phyloP scores from a whole-genome alignment of 1,140 invertebrate species.

The Aphelinus certus region DNA sequence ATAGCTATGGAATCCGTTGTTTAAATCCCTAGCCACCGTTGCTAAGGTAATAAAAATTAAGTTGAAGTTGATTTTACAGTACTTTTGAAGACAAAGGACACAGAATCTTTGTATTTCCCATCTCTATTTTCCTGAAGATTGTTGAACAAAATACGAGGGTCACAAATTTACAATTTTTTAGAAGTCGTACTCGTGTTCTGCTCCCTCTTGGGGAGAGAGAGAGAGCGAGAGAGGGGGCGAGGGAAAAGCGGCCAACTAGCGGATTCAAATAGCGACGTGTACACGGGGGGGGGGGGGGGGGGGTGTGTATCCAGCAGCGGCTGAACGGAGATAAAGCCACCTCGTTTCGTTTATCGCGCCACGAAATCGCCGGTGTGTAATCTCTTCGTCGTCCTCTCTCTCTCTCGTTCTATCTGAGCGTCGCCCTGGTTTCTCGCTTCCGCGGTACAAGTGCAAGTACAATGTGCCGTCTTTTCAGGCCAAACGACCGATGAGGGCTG shows the following conservation, averaged over 20 bases:
- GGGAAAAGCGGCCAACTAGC: background rate
- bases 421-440: background rate
- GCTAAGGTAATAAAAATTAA: too few relatives aligned
- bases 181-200: too few relatives aligned
- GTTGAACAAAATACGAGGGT: too few relatives aligned
- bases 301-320: slow-evolving; percentile 2
- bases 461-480: background rate
- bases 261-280: slow-evolving; percentile 4
- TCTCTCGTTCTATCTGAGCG: background rate
- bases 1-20: too few relatives aligned
- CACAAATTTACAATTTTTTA: too few relatives aligned
- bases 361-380: slow-evolving; percentile 3
- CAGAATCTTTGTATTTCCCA: too few relatives aligned
- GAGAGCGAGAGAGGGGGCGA: background rate
- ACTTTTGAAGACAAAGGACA: too few relatives aligned
- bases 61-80: too few relatives aligned
- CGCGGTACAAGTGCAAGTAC: background rate
- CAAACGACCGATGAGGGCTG: slow-evolving; percentile 7
- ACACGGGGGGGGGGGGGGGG: background rate
- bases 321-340: slow-evolving; percentile 13
- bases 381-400: background rate
- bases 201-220: background rate
- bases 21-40: too few relatives aligned
- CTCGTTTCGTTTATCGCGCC: slow-evolving; percentile 18
- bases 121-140: too few relatives aligned